phyloP scores from a whole-genome alignment of 2,888 invertebrate genomes.

The Chloromyia formosa region DNA sequence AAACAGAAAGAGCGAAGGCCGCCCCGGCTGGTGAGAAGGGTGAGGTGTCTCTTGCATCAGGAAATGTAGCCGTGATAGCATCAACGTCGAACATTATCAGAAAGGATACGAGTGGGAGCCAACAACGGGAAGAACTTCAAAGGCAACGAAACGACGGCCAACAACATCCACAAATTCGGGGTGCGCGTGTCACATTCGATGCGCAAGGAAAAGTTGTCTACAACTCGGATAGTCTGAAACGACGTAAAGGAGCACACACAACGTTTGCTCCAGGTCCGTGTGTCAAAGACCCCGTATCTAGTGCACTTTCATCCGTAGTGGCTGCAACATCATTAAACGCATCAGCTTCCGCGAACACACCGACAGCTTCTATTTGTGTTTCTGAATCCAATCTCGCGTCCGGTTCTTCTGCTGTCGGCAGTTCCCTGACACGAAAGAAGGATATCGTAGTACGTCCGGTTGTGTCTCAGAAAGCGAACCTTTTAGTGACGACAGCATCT shows the following conservation, averaged over 20 bases:
- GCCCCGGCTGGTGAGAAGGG: neutral
- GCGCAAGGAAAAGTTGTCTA: conserved; percentile 89
- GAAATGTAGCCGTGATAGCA: conserved; percentile 9
- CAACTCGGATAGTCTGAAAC: conserved; percentile 83
- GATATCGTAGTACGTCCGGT: conserved; percentile 52
- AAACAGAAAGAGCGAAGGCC: neutral
- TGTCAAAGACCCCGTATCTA: conserved; percentile 67
- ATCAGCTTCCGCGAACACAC: conserved; percentile 51
- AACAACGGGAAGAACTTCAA: conserved; percentile 45
- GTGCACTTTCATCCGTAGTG: neutral
- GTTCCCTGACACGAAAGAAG: conserved; percentile 62
- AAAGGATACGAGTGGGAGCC: conserved; percentile 46
- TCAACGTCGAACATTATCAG: neutral
- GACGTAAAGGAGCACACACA: conserved; percentile 77
- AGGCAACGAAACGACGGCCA: neutral
- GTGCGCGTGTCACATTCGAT: conserved; percentile 83
- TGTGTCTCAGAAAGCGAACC: conserved; percentile 44
- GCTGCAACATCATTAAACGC: conserved; percentile 59
- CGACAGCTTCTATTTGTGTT: conserved; percentile 49
- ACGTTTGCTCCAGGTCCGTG: conserved; percentile 90
- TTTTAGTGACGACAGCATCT: conserved; percentile 1
- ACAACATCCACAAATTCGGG: conserved; percentile 60
- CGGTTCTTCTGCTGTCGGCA: conserved; percentile 56
- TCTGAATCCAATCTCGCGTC: conserved; percentile 51
- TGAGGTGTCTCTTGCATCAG: neutral